These are phyloP conservation scores for Laticauda colubrina DNA, from an alignment of 2,113 vertebrate species.

Conservation along the genomic window DNA sequence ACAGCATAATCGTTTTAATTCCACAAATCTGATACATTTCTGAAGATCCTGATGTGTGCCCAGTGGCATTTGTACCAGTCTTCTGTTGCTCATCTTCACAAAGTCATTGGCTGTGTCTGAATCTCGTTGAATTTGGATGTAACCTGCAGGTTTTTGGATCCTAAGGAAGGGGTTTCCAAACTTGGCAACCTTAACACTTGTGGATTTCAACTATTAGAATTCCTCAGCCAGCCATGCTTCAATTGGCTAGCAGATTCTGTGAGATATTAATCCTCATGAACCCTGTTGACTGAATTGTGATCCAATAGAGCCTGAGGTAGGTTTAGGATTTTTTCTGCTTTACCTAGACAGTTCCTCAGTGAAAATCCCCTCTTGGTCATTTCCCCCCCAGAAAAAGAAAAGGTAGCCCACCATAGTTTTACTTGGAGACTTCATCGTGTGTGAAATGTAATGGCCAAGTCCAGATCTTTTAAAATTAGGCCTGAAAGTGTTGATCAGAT, in stretches of 20 bases:
- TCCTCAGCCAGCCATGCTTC: background rate
- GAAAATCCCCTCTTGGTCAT: background rate
- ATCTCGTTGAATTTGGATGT: background rate
- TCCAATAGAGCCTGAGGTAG: background rate
- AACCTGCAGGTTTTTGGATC: background rate
- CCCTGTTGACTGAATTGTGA: background rate
- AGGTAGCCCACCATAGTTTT: background rate
- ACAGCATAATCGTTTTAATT: slow-evolving; percentile 38
- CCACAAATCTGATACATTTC: slow-evolving; percentile 27
- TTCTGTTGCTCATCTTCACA: background rate
- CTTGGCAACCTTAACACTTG: background rate
- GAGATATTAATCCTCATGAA: background rate
- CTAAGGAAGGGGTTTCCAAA: background rate
- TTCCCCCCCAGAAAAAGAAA: background rate
- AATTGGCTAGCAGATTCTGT: background rate
- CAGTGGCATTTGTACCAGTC: background rate
- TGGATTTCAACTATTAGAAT: background rate
- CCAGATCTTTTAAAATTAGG: background rate
- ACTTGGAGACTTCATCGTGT: background rate
- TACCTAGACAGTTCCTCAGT: background rate
- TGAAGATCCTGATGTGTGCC: slow-evolving; percentile 10
- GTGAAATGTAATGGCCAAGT: background rate
- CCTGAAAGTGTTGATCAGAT: background rate
- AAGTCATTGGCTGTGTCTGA: background rate
- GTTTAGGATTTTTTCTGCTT: background rate